Conservation (phyloP, 2,888 invertebrate species). For the Octonoba sinensis region DNA sequence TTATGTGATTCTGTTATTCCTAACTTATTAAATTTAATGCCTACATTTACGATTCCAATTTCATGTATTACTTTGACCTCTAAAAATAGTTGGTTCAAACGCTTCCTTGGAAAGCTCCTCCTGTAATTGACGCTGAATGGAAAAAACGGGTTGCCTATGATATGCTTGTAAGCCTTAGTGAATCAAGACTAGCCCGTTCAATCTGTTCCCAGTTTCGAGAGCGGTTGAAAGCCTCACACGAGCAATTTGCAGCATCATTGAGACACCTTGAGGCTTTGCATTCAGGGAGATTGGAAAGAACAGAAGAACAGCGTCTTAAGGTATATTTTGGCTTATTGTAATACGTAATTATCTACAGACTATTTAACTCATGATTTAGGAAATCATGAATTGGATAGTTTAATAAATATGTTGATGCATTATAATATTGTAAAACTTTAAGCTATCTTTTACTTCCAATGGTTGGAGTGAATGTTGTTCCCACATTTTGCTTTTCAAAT, state of each 20-base stretch:
- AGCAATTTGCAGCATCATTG: conserved; percentile 81
- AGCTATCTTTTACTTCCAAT: no score
- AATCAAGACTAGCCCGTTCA: conserved; percentile 79
- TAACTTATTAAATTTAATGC: no score
- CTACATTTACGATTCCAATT: no score
- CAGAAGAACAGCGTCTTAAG: conserved; percentile 83
- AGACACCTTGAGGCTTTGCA: conserved; percentile 79
- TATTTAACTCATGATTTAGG: background rate
- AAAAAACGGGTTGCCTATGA: conserved; percentile 79
- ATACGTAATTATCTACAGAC: background rate
- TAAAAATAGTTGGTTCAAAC: conserved; percentile 75
- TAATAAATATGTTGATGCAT: no score
- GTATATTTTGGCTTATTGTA: conserved; percentile 45
- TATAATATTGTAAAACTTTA: no score
- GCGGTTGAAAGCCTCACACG: conserved; percentile 82
- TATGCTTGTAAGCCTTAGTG: conserved; percentile 80
- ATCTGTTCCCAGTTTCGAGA: conserved; percentile 84
- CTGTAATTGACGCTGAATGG: conserved; percentile 76
- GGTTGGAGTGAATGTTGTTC: no score
- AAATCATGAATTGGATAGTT: no score
- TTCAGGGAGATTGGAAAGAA: conserved; percentile 81
- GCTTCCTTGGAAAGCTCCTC: conserved; percentile 77
- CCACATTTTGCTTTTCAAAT: no score
- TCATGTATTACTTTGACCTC: no score
- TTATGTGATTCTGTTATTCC: no score